Percentiles rank a stretch among this genome's conserved stretches.
Evolutionary conservation across 2,113 vertebrate genomes (phyloP).

Genomic region (Scortum barcoo): DNA sequence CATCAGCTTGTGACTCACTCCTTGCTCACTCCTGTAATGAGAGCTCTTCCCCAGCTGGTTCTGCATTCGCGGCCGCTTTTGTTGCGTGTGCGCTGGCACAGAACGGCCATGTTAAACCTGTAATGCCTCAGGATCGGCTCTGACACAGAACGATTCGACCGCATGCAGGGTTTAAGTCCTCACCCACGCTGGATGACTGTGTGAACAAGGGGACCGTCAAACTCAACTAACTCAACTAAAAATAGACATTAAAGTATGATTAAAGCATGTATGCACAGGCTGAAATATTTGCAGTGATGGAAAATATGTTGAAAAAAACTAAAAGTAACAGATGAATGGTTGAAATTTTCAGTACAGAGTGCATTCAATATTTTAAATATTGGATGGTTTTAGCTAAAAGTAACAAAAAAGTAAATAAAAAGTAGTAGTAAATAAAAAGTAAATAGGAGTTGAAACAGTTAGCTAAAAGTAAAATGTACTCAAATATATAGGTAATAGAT

Average conservation of each 20-base stretch:
- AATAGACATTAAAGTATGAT: not conserved
- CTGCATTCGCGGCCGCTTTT: conserved; percentile 30
- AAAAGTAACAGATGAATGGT: no score
- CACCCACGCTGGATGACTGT: not conserved
- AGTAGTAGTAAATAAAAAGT: no score
- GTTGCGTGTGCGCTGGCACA: conserved; percentile 17
- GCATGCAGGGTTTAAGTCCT: not conserved
- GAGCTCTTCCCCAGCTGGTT: conserved; percentile 43
- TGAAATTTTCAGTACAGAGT: no score
- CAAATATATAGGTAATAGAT: not conserved
- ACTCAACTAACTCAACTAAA: no score
- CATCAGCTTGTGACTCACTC: conserved; percentile 58
- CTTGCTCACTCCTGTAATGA: conserved; percentile 44
- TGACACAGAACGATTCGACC: not conserved
- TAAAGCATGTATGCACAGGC: no score
- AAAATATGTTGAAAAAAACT: no score
- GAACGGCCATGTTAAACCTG: not conserved
- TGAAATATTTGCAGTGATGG: no score
- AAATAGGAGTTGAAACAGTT: no score
- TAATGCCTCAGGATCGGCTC: not conserved
- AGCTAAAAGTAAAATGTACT: not conserved
- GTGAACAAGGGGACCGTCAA: no score
- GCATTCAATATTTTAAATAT: no score
- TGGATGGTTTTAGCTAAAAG: no score
- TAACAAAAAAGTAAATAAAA: no score